Conservation (phyloP, 2,797 vertebrate species). For the Alfaro cultratus region DNA sequence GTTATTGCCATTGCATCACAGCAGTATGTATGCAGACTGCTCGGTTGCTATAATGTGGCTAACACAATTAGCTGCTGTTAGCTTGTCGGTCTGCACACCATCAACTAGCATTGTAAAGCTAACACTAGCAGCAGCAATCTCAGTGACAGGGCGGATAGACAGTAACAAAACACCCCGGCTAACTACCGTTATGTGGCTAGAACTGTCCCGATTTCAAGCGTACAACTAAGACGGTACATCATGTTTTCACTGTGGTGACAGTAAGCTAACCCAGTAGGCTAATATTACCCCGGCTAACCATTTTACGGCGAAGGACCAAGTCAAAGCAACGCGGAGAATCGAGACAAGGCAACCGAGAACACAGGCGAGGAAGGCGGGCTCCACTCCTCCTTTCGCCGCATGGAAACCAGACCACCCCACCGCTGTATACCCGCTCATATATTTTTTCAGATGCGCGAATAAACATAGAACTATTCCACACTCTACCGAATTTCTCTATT, state of each 20-base stretch:
- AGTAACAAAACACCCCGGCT: slow-evolving; percentile 58
- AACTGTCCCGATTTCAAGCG: not conserved
- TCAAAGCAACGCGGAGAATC: slow-evolving; percentile 54
- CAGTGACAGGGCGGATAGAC: slow-evolving; percentile 69
- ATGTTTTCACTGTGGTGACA: not conserved
- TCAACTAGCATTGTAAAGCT: slow-evolving; percentile 41
- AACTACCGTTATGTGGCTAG: slow-evolving; percentile 22
- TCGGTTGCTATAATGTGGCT: slow-evolving; percentile 47
- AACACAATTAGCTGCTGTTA: slow-evolving; percentile 60
- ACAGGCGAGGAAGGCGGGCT: slow-evolving; percentile 64
- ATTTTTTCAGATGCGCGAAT: not conserved
- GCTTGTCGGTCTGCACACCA: slow-evolving; percentile 38
- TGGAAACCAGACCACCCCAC: slow-evolving; percentile 10
- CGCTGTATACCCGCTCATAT: not conserved
- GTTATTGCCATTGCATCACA: slow-evolving; percentile 27
- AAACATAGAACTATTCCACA: not conserved
- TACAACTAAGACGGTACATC: not conserved
- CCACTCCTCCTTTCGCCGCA: slow-evolving; percentile 34
- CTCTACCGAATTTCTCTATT: not conserved
- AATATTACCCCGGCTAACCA: slow-evolving; percentile 31
- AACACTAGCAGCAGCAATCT: slow-evolving; percentile 60
- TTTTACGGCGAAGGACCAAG: slow-evolving; percentile 56
- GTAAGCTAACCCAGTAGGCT: not conserved
- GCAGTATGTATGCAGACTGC: slow-evolving; percentile 16
- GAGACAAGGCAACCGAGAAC: slow-evolving; percentile 63